Evolutionary conservation across 2,113 vertebrate genomes (phyloP).

Genomic region (Lepisosteus osseus): DNA sequence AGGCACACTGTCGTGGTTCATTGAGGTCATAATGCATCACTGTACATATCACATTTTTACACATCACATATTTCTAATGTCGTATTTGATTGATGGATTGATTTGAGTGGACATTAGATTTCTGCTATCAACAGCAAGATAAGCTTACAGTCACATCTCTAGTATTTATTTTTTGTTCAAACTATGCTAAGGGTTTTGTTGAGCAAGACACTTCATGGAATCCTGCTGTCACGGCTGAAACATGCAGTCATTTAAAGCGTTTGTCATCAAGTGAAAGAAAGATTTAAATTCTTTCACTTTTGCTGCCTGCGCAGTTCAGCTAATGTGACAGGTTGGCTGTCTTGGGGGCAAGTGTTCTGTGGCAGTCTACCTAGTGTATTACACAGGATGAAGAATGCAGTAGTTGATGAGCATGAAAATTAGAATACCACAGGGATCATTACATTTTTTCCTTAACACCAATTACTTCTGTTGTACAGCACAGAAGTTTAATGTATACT

Average conservation of each 20-base stretch:
- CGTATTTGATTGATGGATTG: too few relatives aligned
- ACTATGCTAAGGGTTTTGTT: neutral
- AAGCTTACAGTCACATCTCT: too few relatives aligned
- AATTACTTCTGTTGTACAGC: slow-evolving; percentile 15
- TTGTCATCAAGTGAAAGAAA: slow-evolving; percentile 7
- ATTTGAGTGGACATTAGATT: too few relatives aligned
- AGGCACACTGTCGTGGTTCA: too few relatives aligned
- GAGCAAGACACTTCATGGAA: neutral
- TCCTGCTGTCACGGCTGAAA: slow-evolving; percentile 1
- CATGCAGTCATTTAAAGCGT: slow-evolving; percentile 16
- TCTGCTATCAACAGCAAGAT: too few relatives aligned
- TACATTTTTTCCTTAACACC: slow-evolving; percentile 5
- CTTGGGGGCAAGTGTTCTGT: slow-evolving; percentile 9
- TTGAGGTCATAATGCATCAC: too few relatives aligned
- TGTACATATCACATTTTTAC: too few relatives aligned
- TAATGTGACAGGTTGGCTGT: slow-evolving; percentile 11
- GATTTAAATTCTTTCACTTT: neutral
- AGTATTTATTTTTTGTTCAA: too few relatives aligned
- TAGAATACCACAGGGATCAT: slow-evolving; percentile 13
- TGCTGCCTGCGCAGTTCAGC: slow-evolving; percentile 18
- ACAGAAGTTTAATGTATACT: slow-evolving; percentile 9
- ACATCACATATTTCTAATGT: too few relatives aligned
- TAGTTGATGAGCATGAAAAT: slow-evolving; percentile 9
- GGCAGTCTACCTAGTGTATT: slow-evolving; percentile 9
- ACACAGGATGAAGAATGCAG: neutral